Base-by-base conservation (phyloP, 2,797 vertebrate species). In the Halcyon badia region DNA sequence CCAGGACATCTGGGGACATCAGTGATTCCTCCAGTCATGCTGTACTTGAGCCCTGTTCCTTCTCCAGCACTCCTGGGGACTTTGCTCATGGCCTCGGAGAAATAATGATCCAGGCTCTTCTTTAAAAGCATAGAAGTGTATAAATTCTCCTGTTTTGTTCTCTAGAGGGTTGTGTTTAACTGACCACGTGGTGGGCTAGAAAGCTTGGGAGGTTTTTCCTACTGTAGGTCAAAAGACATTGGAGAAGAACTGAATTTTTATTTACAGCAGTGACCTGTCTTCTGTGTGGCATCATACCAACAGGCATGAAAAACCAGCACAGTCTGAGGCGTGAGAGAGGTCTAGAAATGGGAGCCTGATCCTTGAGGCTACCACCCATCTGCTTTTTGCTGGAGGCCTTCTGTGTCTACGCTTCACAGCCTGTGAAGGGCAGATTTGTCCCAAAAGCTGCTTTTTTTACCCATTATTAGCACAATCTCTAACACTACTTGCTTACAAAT, bases 61-160 rank as follows among this genome's bases (percentile, higher is more conserved):
- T 39, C 44, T 48, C 77, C 0, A 0, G 37, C 0, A 0, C 20
- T 92, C 33, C 57, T 61, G 49, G 28, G 1, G 6, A 24, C 44
- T 91, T 78, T 75, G n/a, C 48, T 80, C 31, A 5, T 6, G 54
- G 52, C 48, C 86, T 85, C 44, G 60, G 31, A 64, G 57, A 52
- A 70, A 6, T 20, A 33, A 31, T 5, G 21, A 24, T 31, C n/a
- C 6, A 30, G 56, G 42, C 14, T 79, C 17, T 54, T 62, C 22
- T 77, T 49, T 52, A 54, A 77, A 46, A 42, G 44, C 65, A 87
- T 31, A 42, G 10, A 33, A 77, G 26, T 6, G 10, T 41, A n/a
- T 71, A 1, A 10, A 54, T n/a, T 54, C 8, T 82, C 39, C 21
- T 48, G 39, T 48, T 81, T 56, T 39, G 11, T 16, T 87, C 39